A percentile compares a stretch with the other conserved stretches of the same genome.
These are phyloP conservation scores for Dinoponera quadriceps DNA, from an alignment of 1,140 invertebrate genomes.

Conservation along the genomic window DNA sequence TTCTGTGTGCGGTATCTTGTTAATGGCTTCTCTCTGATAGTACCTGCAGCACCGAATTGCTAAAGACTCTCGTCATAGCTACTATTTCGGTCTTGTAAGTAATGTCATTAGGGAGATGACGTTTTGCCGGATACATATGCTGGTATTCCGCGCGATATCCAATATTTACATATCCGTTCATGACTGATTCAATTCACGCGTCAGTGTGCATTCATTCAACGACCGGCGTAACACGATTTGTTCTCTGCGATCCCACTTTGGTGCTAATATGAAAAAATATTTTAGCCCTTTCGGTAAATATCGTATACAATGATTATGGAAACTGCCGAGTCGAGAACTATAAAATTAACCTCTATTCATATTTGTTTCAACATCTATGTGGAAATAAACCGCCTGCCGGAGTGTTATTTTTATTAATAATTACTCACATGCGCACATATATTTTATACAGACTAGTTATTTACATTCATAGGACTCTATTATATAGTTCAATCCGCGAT, in stretches of 20 bases:
- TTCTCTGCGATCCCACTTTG: conserved; percentile 3
- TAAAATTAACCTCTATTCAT: no score
- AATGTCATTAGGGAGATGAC: conserved; percentile 27
- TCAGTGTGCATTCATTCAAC: neutral
- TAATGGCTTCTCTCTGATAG: conserved; percentile 27
- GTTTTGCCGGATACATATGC: neutral
- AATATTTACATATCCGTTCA: conserved; percentile 11
- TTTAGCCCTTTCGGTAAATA: neutral
- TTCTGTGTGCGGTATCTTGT: conserved; percentile 13
- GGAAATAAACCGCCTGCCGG: no score
- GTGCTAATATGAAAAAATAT: neutral
- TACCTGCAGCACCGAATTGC: neutral
- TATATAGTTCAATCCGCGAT: no score
- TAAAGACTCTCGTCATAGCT: neutral
- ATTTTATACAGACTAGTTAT: no score
- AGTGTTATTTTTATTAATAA: no score
- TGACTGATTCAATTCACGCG: neutral
- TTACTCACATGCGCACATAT: no score
- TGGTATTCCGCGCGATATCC: conserved; percentile 1
- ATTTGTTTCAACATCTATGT: no score
- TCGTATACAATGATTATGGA: neutral
- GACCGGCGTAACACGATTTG: neutral
- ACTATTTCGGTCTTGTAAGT: neutral
- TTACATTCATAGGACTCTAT: no score
- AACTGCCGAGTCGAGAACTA: no score